These are phyloP conservation scores for Osedax fenrisi DNA, from an alignment of 2,888 invertebrate species.

Conservation along the genomic window DNA sequence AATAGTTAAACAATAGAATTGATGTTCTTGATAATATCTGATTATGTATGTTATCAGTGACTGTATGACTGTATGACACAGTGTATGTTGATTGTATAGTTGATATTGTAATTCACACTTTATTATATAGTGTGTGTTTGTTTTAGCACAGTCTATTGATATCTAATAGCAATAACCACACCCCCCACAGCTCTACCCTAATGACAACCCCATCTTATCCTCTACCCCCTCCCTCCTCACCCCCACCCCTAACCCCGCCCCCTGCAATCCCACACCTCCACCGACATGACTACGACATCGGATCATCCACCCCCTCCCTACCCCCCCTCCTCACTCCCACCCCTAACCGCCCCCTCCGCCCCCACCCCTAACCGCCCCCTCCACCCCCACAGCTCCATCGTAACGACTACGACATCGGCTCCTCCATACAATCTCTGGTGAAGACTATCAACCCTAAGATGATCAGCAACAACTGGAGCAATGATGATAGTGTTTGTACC, in stretches of 20 bases:
- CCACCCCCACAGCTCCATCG: conserved; percentile 65
- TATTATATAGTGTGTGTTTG: too few species aligned
- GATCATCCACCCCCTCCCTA: too few species aligned
- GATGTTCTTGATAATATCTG: too few species aligned
- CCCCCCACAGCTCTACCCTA: neutral
- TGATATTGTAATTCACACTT: too few species aligned
- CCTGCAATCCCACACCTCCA: neutral
- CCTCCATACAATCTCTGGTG: conserved; percentile 85
- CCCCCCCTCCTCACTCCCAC: neutral
- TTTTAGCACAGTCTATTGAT: too few species aligned
- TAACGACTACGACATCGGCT: conserved; percentile 87
- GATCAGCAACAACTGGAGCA: conserved; percentile 92
- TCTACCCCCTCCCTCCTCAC: neutral
- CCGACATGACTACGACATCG: neutral
- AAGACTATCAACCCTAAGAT: conserved; percentile 93
- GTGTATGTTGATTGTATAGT: too few species aligned
- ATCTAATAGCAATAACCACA: neutral
- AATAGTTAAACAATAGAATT: too few species aligned
- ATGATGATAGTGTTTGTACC: conserved; percentile 71
- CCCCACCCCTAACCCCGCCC: neutral
- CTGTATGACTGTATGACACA: too few species aligned
- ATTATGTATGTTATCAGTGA: too few species aligned
- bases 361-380: neutral
- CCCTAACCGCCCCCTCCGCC: neutral
- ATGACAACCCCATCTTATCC: neutral